Evolutionary conservation across 2,113 vertebrate genomes (phyloP).

Genomic region (Porphyrio hochstetteri): DNA sequence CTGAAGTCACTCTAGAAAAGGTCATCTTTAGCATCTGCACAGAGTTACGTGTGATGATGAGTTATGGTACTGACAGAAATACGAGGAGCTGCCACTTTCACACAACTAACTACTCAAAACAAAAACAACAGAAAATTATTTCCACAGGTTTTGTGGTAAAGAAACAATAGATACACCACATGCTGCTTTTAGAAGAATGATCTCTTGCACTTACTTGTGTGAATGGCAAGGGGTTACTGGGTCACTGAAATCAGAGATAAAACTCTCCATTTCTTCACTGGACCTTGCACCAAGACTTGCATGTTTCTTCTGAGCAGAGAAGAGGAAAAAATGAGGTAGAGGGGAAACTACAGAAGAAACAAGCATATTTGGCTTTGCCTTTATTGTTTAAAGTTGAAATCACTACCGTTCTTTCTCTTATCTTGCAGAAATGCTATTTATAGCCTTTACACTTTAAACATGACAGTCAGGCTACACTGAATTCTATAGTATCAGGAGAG

Average conservation of each 20-base stretch:
- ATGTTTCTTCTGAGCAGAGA: background rate
- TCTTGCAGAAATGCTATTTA: background rate
- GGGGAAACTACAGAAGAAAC: background rate
- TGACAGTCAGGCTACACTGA: background rate
- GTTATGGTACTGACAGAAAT: background rate
- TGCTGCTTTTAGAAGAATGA: background rate
- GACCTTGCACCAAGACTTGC: background rate
- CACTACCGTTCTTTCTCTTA: background rate
- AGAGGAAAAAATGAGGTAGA: background rate
- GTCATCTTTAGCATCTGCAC: background rate
- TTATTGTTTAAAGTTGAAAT: background rate
- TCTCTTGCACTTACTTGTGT: fast-evolving
- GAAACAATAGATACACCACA: background rate
- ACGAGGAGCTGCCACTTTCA: background rate
- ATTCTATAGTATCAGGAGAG: background rate
- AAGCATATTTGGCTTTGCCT: background rate
- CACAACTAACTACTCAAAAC: background rate
- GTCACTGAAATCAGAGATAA: background rate
- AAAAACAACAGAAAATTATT: background rate
- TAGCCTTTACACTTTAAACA: background rate
- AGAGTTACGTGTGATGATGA: background rate
- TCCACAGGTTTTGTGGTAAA: background rate
- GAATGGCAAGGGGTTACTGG: background rate
- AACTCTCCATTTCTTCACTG: background rate
- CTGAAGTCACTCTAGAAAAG: background rate